Base-by-base conservation (phyloP, 2,888 invertebrate genomes). In the Calephelis perditalis region DNA sequence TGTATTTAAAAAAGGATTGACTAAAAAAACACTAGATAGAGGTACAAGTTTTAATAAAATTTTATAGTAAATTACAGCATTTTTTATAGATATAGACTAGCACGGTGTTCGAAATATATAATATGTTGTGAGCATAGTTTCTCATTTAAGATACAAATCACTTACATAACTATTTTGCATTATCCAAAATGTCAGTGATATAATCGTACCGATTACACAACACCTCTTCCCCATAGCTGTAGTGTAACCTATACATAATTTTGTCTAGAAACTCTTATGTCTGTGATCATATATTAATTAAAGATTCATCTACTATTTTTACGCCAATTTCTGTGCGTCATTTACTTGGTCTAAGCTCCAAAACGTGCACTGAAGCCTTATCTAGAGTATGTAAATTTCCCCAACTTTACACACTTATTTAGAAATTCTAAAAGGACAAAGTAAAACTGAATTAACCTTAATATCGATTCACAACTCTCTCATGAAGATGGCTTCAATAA, bases 31-130 rank as follows among this genome's bases (percentile, higher is more conserved):
- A 68, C 63, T 73, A 59, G 73, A 82, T 74, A 84, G 89, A 91
- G 91, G 90, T 91, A 91, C 89, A 88, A 86, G 86, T 88, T 90
- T 83, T 91, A 91, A 85, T 91, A 90, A 91, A 91, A 87, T 80
- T 86, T 86, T 73, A 84, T 81, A 79, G 85, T 86, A 87, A 86
- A 86, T 86, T 82, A 89, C 81, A 86, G 89, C 87, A 81, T 83
- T 81, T 81, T 82, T 76, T 82, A 79, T 87, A 84, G 77, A 77
- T 79, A 82, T 81, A 84, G 83, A 75, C 86, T 87, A 89, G 88
- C 88, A 79, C 74, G 82, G 90, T 89, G 90, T 87, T 78, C 71
- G 81, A 85, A 86, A 82, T 85, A 85, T 80, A 82, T 78, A 72
- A 67, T 73, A 75, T 78, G 73, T 81, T 70, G 90, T 89, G 90